A percentile compares a stretch with the other conserved stretches of the same genome.
Conservation (phyloP, 2,797 vertebrate species). For the Botia kubotai region DNA sequence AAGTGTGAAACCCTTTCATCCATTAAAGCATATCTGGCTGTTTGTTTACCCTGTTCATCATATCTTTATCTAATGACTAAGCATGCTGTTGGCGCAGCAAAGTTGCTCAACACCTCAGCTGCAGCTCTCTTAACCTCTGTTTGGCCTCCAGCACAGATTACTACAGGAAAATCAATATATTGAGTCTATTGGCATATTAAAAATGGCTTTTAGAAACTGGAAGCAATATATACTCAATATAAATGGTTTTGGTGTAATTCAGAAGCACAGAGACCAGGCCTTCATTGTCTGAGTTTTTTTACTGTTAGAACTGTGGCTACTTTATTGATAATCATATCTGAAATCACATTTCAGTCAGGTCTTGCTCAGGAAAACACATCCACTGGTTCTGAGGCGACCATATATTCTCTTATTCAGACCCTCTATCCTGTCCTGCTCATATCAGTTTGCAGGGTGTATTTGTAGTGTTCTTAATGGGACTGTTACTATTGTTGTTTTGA, state of each 20-base stretch:
- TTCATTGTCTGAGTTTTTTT: not conserved
- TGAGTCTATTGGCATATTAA: conserved; percentile 32
- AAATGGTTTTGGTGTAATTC: not conserved
- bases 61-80: not conserved
- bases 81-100: not conserved
- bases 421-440: not conserved
- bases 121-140: not conserved
- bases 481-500: not conserved
- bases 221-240: not conserved
- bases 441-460: not conserved
- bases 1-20: not conserved
- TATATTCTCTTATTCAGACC: not conserved
- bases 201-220: conserved; percentile 20
- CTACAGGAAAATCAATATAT: conserved; percentile 35
- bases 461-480: not conserved
- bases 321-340: not conserved
- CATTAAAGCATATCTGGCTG: not conserved
- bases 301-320: not conserved
- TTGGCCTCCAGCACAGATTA: conserved; percentile 10
- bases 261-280: not conserved
- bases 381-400: not conserved
- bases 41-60: conserved; percentile 7
- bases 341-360: not conserved
- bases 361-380: not conserved
- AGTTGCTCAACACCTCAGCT: conserved; percentile 15